phyloP scores from a whole-genome alignment of 1,140 invertebrate genomes.

The Drosophila tani region DNA sequence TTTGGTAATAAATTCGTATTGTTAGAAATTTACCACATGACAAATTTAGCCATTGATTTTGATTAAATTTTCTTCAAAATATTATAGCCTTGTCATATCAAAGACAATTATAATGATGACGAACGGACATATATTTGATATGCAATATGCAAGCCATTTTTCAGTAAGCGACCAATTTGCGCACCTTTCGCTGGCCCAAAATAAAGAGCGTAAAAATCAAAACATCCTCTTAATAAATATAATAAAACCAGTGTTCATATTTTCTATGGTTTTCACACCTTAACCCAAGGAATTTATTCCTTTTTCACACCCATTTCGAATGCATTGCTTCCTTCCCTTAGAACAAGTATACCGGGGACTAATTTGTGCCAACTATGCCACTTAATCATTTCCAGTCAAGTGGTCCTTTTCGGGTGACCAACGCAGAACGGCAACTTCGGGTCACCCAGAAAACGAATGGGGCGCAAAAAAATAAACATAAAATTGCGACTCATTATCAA shows the following conservation, averaged over 20 bases:
- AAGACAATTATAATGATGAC: not conserved
- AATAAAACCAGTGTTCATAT: not conserved
- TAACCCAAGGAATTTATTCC: no score
- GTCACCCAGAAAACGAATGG: constrained; percentile 45
- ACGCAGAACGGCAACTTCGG: constrained; percentile 11
- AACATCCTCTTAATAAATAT: not conserved
- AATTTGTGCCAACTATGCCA: constrained; percentile 28
- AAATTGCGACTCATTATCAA: constrained; percentile 79
- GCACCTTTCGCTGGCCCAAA: no score
- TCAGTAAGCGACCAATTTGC: no score
- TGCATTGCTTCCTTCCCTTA: constrained; percentile 5
- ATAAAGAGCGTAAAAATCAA: no score
- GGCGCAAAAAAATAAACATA: constrained; percentile 41
- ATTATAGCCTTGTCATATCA: not conserved
- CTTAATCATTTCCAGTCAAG: constrained; percentile 57
- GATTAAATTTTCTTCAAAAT: not conserved
- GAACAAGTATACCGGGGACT: constrained; percentile 2
- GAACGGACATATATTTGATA: no score
- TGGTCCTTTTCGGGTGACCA: constrained; percentile 26
- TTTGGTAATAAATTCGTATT: no score
- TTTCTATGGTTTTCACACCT: not conserved
- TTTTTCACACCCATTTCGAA: not conserved
- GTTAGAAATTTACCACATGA: no score
- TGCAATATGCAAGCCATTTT: no score
- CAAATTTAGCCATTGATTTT: not conserved